Conservation (phyloP, 2,113 vertebrate species). For the Dinomys branickii region DNA sequence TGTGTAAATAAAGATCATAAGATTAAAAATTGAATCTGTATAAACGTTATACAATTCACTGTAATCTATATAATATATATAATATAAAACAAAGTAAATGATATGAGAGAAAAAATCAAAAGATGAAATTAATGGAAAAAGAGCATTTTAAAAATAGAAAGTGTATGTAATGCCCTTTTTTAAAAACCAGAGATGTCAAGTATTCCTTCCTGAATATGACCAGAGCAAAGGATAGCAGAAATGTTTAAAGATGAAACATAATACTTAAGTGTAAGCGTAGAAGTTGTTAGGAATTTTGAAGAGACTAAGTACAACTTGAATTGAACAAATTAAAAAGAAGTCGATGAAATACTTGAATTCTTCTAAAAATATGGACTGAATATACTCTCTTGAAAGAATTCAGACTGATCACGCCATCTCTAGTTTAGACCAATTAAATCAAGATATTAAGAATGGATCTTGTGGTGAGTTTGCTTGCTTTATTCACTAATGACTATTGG, state of each 20-base stretch:
- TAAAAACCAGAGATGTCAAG: not conserved
- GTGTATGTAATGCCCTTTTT: not conserved
- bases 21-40: not conserved
- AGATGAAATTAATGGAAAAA: not conserved
- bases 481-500: not conserved
- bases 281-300: not conserved
- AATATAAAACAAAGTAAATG: not conserved
- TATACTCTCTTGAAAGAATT: not conserved
- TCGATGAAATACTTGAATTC: not conserved
- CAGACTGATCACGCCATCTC: not conserved
- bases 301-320: not conserved
- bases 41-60: not conserved
- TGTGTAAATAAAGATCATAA: not conserved
- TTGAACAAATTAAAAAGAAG: not conserved
- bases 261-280: not conserved
- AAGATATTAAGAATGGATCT: not conserved
- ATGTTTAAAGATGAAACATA: not conserved
- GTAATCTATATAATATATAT: not conserved
- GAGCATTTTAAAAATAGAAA: not conserved
- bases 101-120: not conserved
- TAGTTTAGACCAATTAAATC: not conserved
- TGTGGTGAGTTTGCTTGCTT: not conserved
- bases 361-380: not conserved
- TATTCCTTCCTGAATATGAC: not conserved
- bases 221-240: not conserved